Evolutionary conservation across 2,888 invertebrate genomes (phyloP).

Genomic region (Penaeus monodon): DNA sequence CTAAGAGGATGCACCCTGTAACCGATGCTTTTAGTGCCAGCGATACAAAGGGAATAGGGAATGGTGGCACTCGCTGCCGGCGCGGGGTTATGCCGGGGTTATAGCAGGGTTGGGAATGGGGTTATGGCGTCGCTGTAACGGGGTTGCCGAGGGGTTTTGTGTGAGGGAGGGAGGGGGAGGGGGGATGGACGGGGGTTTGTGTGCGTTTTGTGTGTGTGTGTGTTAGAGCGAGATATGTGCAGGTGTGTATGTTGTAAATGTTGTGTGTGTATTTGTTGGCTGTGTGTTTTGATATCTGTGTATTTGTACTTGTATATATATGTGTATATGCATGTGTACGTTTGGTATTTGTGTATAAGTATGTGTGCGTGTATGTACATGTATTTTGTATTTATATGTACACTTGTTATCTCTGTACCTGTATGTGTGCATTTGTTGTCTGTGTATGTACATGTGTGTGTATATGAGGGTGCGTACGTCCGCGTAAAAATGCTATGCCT

Average conservation of each 20-base stretch:
- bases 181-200: conserved; percentile 3
- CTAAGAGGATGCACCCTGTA: conserved; percentile 57
- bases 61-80: conserved; percentile 45
- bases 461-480: too few species aligned
- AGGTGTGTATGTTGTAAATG: too few species aligned
- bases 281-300: background rate
- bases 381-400: too few species aligned
- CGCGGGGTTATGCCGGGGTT: conserved; percentile 44
- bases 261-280: background rate
- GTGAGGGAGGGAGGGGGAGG: background rate
- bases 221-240: too few species aligned
- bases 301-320: background rate
- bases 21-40: conserved; percentile 55
- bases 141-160: background rate
- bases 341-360: too few species aligned
- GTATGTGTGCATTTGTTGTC: too few species aligned
- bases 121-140: background rate
- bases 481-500: too few species aligned
- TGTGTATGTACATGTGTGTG: too few species aligned
- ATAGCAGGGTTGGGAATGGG: conserved; percentile 1
- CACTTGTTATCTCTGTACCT: too few species aligned
- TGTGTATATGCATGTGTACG: too few species aligned
- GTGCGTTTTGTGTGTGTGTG: background rate
- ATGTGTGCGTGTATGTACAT: too few species aligned
- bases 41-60: conserved; percentile 47